Evolutionary conservation across 2,113 vertebrate genomes (phyloP), one percentile per base, ranked within the genome.

Genomic region (Ginglymostoma cirratum): DNA sequence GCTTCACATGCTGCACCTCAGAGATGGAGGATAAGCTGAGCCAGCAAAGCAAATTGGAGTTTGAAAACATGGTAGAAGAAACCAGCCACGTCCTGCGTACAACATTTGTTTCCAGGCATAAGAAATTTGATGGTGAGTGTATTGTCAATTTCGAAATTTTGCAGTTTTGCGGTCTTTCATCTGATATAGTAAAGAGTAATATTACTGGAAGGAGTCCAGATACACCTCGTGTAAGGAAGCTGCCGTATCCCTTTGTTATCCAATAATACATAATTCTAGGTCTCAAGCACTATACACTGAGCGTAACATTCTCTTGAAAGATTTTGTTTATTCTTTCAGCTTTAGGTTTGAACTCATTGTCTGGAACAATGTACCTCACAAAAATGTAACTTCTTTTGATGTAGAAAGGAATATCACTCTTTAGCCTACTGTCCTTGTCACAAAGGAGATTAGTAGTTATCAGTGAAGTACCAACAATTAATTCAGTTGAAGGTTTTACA

Each of bases 11-110:
- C 97, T 99, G 99, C 97, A 99, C 98, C 72, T 97, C 98, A 80
- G 98, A 99, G 97, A 99, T 99, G 98, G 99, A 99, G 96, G 98
- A 99, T 97, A 98, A 97, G 87, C 96, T 99, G 96, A 98, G 98
- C 67, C 98, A 98, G 45, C 98, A 99, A 96, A 99, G 99, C 96
- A 99, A 99, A 96, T 97, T 98, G 72, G 98, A 99, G 96, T 98
- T 99, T 97, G 98, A 99, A 96, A 98, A 98, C 96, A 97, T 99
- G 0, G 97, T 99, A 38, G 98, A 99, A 34, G 98, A 98, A 97
- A 98, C 97, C 0, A 99, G 98, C 96, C 98, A 99, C 96, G 98
- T 98, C n/a, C 97, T 99, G 70, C 98, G 99, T 42, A 98, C 98
- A 96, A 98, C 98, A 0, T 99, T 99, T 94, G 97, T 99, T 96